Base-by-base conservation (phyloP, 2,888 invertebrate genomes). In the Sinhomidia bicolor region DNA sequence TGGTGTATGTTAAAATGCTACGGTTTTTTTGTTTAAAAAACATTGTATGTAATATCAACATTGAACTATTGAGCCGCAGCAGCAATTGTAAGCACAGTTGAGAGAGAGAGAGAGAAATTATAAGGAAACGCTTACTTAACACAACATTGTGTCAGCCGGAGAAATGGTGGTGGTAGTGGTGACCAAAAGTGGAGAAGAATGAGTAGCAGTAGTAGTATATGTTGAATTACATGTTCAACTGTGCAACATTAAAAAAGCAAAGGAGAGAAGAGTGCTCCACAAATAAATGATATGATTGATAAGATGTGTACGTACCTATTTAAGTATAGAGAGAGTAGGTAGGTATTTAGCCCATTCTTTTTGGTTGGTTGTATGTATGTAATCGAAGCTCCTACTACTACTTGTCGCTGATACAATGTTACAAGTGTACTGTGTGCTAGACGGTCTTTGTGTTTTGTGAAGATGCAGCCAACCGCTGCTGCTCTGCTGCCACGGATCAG, bases 21-120 rank as follows among this genome's bases (percentile, higher is more conserved):
- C 6, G 20, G 4, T 6, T 17, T 3, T 10, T 10, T 6, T 51
- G n/a, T n/a, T n/a, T n/a, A n/a, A n/a, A 14, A 57, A 57, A 57
- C 57, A 57, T 57, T 57, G 57, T 57, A 57, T 57, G 17, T 10
- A n/a, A n/a, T n/a, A n/a, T n/a, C n/a, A n/a, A n/a, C n/a, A n/a
- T n/a, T n/a, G n/a, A 57, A 17, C 57, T 1, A 20, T 10, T 17
- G 4, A 57, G 20, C 54, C 20, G 41, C 41, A 41, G 20, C 20
- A n/a, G 51, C 5, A 57, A 57, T 17, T 57, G 54, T 4, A 57
- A 12, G 51, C n/a, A n/a, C n/a, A n/a, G n/a, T n/a, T n/a, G n/a
- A 51, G 51, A 12, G 3, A 20, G 54, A 17, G 20, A 20, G n/a
- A 17, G 6, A 20, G 54, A 57, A 20, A 57, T 57, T 57, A 4